Base-by-base conservation (phyloP, 2,797 vertebrate genomes). In the Microtus agrestis region DNA sequence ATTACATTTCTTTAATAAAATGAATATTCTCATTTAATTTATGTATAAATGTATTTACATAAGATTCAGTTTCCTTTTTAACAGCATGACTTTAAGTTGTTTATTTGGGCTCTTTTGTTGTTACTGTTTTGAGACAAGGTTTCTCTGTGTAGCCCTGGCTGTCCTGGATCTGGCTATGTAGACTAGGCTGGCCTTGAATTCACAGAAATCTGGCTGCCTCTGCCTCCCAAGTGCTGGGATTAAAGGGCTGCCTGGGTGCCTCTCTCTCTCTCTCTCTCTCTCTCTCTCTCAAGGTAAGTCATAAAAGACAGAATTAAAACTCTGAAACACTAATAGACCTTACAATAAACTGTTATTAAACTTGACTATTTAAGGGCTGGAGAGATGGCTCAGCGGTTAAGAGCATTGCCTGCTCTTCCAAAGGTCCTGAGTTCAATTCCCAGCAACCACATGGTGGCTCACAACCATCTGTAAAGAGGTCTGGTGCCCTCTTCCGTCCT, bases 321-420 rank as follows among this genome's bases (percentile, higher is more conserved):
- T 13, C 14, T 96, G 77, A 93, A 74, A 92, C 69, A 89, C 29
- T 86, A 86, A 54, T 43, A 95, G 31, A 48, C 10, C n/a, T 10
- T 90, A 69, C 25, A 19, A 85, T 93, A 94, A 92, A 91, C 74
- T 96, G 29, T 34, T 48, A 84, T 93, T 82, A 92, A 91, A 88
- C 29, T 91, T 88, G 15, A 61, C 5, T 89, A 6, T 69, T 94
- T 54, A 89, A 85, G n/a, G n/a, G n/a, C n/a, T n/a, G n/a, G n/a
- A n/a, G n/a, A n/a, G n/a, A n/a, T n/a, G n/a, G n/a, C n/a, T n/a
- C n/a, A n/a, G n/a, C n/a, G n/a, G n/a, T n/a, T n/a, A n/a, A n/a
- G n/a, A n/a, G n/a, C n/a, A n/a, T n/a, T n/a, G n/a, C n/a, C n/a
- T n/a, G n/a, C n/a, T n/a, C n/a, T n/a, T n/a, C n/a, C n/a, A n/a